These are phyloP conservation scores for Harpalus rubripes DNA, from an alignment of 2,888 invertebrate genomes.

Conservation along the genomic window DNA sequence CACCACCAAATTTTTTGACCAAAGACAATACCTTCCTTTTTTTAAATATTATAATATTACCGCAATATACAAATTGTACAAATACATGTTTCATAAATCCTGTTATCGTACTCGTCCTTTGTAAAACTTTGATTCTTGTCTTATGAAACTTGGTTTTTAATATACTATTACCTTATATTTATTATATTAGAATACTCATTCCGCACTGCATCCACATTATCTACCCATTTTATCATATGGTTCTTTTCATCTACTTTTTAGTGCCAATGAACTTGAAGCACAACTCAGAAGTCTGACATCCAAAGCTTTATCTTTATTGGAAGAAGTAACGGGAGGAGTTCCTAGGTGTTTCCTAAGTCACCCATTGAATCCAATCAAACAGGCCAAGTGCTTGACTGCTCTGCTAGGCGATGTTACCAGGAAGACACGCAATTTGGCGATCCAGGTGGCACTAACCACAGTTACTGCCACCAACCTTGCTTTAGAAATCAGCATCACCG, in stretches of 20 bases:
- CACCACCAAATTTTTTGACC: no score
- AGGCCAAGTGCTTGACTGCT: background rate
- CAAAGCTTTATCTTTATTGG: constrained; percentile 7
- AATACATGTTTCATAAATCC: no score
- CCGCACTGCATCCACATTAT: no score
- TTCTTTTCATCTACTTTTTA: background rate
- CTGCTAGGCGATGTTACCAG: background rate
- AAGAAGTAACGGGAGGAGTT: background rate
- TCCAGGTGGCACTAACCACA: constrained; percentile 16
- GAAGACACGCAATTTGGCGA: background rate
- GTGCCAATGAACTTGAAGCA: background rate
- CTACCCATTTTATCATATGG: no score
- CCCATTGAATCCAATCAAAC: constrained; percentile 21
- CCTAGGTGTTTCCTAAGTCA: background rate
- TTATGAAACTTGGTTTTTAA: no score
- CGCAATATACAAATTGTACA: no score
- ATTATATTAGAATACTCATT: no score
- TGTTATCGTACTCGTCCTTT: no score
- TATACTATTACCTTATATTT: no score
- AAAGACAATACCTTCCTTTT: no score
- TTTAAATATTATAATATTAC: no score
- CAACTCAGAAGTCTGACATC: background rate
- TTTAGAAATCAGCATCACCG: constrained; percentile 25
- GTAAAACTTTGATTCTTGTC: no score
- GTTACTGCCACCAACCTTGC: background rate